Base-by-base conservation (phyloP, 2,888 invertebrate species). In the Deroplatys truncata region DNA sequence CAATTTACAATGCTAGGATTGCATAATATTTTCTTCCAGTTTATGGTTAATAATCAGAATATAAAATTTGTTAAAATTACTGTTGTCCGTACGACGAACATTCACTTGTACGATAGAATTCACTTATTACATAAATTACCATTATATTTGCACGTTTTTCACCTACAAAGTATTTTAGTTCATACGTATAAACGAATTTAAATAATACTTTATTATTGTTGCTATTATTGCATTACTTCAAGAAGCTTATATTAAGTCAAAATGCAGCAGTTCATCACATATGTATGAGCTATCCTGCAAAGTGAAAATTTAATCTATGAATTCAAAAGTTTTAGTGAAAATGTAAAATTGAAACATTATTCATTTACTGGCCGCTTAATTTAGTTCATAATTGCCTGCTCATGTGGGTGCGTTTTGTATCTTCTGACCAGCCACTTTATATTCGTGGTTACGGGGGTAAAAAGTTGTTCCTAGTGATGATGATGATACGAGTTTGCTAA, bases 401-500 rank as follows among this genome's bases (percentile, higher is more conserved):
- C 56, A 25, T 72, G 56, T 72, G 56, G 56, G 56, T 72, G 20
- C 25, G 20, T 72, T 72, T 72, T 72, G 56, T 72, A 72, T 72
- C 56, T 72, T 72, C 25, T 72, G 56, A 72, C 56, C 56, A 72
- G 56, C 20, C 56, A 72, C 56, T 72, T 72, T 72, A 72, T 72
- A 72, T 72, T 72, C 56, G 56, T 25, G 56, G 56, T 72, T 72
- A 72, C 56, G 56, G 56, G 56, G 25, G 25, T 72, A 72, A 72
- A 72, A 72, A 72, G 56, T 72, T 72, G 56, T 25, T 72, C 5
- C 25, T 72, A 25, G 7, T 72, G 56, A 72, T 72, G 56, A 72
- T 72, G 56, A 72, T 72, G 56, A 72, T 72, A 72, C 94, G 93
- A 91, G 94, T 95, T 90, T 95, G 84, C 84, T 84, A 29, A 31